Conservation (phyloP, 2,797 vertebrate species). For the Acanthurus lineatus region DNA sequence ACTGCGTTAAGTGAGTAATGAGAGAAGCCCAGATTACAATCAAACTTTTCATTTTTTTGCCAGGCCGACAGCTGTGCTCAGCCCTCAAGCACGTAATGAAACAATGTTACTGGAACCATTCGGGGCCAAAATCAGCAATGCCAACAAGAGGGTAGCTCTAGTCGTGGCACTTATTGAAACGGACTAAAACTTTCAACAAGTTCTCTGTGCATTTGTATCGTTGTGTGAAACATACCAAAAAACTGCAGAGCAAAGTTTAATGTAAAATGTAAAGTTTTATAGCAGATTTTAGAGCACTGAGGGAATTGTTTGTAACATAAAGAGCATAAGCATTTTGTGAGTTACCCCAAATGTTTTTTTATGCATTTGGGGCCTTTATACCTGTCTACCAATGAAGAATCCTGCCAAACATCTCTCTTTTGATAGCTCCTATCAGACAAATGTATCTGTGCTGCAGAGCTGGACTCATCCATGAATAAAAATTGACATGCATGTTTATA, state of each 20-base stretch:
- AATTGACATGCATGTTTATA: conserved; percentile 16
- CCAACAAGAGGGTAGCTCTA: conserved; percentile 34
- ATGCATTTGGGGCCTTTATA: not conserved
- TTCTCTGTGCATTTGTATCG: not conserved
- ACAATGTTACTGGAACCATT: conserved; percentile 53
- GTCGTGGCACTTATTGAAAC: conserved; percentile 28
- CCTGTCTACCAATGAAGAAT: conserved; percentile 1
- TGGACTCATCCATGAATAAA: conserved; percentile 8
- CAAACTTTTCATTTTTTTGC: conserved; percentile 71
- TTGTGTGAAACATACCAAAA: not conserved
- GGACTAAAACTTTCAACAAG: not conserved
- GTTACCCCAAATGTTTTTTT: conserved; percentile 3
- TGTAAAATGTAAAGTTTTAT: not conserved
- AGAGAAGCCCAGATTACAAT: conserved; percentile 75
- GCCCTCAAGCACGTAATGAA: conserved; percentile 65
- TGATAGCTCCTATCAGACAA: conserved; percentile 4
- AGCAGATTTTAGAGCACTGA: not conserved
- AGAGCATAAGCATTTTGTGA: conserved; percentile 15
- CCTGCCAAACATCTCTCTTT: conserved; percentile 2
- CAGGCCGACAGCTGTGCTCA: conserved; percentile 70
- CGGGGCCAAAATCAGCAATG: conserved; percentile 42
- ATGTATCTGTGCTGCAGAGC: conserved; percentile 17
- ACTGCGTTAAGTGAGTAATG: conserved; percentile 71
- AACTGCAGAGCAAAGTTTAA: not conserved
- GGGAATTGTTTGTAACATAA: not conserved